Evolutionary conservation across 2,113 vertebrate genomes (phyloP), one percentile per base, ranked within the genome.

Genomic region (Madoqua kirkii): DNA sequence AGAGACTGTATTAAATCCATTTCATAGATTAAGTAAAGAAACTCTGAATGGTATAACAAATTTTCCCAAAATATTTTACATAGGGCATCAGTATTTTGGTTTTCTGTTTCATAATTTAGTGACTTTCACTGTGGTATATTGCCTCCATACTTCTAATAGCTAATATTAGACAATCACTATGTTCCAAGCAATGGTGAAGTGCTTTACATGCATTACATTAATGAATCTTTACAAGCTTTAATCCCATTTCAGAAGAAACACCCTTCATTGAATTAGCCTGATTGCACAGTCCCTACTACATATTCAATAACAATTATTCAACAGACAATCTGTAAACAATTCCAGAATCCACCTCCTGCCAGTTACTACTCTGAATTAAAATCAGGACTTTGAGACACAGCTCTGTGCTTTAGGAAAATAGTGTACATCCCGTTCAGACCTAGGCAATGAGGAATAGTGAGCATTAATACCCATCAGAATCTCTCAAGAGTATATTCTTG

Each of bases 281-380:
- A 33, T 36, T 85, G 5, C 17, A 83, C 87, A 36, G 7, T 45
- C 27, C n/a, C 45, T 95, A 50, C 27, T 19, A 62, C 13, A 57
- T 95, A 93, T 54, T 91, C 10, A 78, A 40, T 36, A 64, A 29
- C 17, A 88, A 64, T 55, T 78, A 93, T 76, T 76, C 25, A 88
- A 86, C 11, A 88, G 16, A 87, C 3, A 79, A 60, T 40, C 6
- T 67, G 21, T 83, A 67, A 74, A 43, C 43, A 78, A 74, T n/a
- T 91, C 11, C 31, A 87, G 8, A 84, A 60, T 57, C 60, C 19
- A 59, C 25, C 57, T 90, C 40, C 33, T 90, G 19, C 45, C 19
- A 94, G 31, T 11, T 94, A 86, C 21, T 17, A 36, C 52, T 82
- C 83, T 89, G 74, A 96, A 89, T 82, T 89, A 96, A 90, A 97